Evolutionary conservation across 2,113 vertebrate species (phyloP), one percentile per base, ranked within the genome.

Genomic region (Picathartes gymnocephalus): DNA sequence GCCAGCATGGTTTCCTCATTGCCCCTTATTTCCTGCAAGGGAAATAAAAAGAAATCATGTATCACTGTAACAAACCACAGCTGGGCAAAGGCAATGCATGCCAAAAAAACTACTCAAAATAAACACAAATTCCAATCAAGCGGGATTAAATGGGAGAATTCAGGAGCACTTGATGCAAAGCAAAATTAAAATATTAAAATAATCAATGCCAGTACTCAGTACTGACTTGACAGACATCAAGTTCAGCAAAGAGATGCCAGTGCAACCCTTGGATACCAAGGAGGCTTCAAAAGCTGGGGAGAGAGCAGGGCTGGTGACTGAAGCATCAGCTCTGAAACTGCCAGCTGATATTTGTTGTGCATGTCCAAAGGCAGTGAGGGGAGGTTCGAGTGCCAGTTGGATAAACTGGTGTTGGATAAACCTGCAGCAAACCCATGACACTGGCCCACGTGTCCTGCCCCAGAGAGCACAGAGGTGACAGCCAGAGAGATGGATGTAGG

Each of bases 371-470:
- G 33, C 4, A 13, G 39, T 2, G 27, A n/a, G 5, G 5, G 9
- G 6, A 39, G 3, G 18, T 13, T 35, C 28, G 18, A 57, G 54
- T 16, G 28, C n/a, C 70, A 54, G 28, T 3, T 85, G 23, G n/a
- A 81, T 39, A 33, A 57, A 30, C 5, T 18, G 48, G 12, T 12
- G 15, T 14, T 31, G n/a, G 64, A 57, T 53, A 69, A 68, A 53
- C 7, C 37, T n/a, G 22, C 14, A 17, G 53, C 66, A 82, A 64
- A 66, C 4, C 54, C 28, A 6, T 5, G 33, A 15, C 0, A 1
- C 24, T 51, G 53, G 35, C 25, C 33, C 60, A 22, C 0, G 0
- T 4, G 4, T 37, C 50, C 21, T 74, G 21, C 56, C 3, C n/a
- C 39, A 54, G 39, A 47, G 27, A 56, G 64, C 61, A 48, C 44